These are phyloP conservation scores for Frieseomelitta varia DNA, from an alignment of 1,140 invertebrate species.

Conservation along the genomic window DNA sequence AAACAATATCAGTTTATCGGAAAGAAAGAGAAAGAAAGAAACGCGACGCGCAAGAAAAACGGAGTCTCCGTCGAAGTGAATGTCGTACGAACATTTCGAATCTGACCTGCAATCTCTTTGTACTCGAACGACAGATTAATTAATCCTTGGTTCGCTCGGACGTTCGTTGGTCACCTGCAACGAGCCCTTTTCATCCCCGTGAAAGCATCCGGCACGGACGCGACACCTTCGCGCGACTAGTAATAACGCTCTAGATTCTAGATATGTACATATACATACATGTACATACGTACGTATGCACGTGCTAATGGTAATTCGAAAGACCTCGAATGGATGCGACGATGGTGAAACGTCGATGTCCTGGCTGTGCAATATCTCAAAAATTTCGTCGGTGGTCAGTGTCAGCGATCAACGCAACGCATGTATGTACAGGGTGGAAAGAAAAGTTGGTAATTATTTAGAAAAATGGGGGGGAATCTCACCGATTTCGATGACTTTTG, in stretches of 20 bases:
- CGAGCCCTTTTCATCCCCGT: conserved; percentile 7
- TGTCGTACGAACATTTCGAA: conserved; percentile 27
- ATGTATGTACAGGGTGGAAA: too few species aligned
- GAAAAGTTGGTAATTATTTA: too few species aligned
- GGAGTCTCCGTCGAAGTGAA: conserved; percentile 9
- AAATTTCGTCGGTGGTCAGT: not conserved
- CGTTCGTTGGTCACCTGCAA: conserved; percentile 34
- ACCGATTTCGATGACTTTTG: too few species aligned
- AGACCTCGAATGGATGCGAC: not conserved
- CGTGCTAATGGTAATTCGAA: not conserved
- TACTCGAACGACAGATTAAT: conserved; percentile 49
- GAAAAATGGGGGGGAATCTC: too few species aligned
- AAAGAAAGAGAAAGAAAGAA: not conserved
- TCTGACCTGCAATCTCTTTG: conserved; percentile 34
- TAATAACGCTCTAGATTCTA: conserved; percentile 15
- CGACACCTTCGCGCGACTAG: not conserved
- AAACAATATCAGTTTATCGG: not conserved
- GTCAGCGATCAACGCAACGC: not conserved
- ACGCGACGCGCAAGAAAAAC: not conserved
- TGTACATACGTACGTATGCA: too few species aligned
- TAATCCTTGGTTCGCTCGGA: conserved; percentile 33
- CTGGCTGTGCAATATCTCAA: not conserved
- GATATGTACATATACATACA: not conserved
- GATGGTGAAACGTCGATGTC: not conserved
- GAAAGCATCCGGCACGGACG: not conserved